A percentile compares a stretch with the other conserved stretches of the same genome.
Evolutionary conservation across 2,113 vertebrate genomes (phyloP).

Genomic region (Castor canadensis): DNA sequence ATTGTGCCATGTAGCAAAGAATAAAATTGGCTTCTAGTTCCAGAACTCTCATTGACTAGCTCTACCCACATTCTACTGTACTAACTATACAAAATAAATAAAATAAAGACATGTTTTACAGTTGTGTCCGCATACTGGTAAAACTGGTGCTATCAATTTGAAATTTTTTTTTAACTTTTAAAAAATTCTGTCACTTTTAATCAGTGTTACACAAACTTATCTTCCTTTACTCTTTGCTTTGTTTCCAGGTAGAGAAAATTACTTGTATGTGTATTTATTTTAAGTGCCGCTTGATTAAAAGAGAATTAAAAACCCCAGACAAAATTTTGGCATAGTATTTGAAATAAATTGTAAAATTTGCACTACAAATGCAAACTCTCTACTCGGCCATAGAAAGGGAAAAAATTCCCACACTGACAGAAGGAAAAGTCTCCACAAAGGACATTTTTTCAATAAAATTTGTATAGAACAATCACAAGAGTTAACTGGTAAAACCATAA

Average conservation of each 20-base stretch:
- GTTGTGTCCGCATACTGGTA: background rate
- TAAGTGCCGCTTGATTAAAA: constrained; percentile 68
- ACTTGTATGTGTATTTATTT: constrained; percentile 57
- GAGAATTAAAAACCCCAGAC: constrained; percentile 41
- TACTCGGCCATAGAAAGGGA: background rate
- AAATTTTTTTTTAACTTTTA: background rate
- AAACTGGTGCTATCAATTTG: constrained; percentile 22
- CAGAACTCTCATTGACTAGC: background rate
- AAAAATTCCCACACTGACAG: constrained; percentile 37
- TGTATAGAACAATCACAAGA: constrained; percentile 51
- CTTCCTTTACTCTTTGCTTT: background rate
- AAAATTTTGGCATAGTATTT: constrained; percentile 40
- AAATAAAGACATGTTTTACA: constrained; percentile 38
- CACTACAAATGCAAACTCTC: constrained; percentile 53
- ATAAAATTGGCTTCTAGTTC: background rate
- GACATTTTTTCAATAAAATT: constrained; percentile 68
- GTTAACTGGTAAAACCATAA: constrained; percentile 71
- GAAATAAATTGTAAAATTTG: constrained; percentile 69
- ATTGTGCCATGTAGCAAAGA: background rate
- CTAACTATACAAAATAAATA: background rate
- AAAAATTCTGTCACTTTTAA: constrained; percentile 32
- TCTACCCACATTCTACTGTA: background rate
- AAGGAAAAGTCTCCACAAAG: constrained; percentile 44
- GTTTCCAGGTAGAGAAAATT: constrained; percentile 58
- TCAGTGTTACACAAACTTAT: background rate